Conservation (phyloP, 2,888 invertebrate genomes). For the Drosophila nigritarsus region DNA sequence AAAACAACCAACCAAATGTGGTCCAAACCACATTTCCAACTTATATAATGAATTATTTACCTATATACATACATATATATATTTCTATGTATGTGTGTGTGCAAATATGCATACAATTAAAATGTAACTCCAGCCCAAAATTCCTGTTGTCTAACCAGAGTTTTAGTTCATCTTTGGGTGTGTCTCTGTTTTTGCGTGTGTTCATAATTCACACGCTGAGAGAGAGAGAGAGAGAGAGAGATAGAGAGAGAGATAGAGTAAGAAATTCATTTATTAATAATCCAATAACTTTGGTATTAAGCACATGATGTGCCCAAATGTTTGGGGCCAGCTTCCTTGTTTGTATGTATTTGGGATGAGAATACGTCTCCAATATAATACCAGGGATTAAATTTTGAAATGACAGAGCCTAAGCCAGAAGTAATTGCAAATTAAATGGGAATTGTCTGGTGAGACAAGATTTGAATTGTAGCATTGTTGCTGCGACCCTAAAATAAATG, state of each 20-base stretch:
- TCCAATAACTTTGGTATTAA: slow-evolving; percentile 62
- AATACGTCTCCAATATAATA: slow-evolving; percentile 24
- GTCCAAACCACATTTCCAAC: slow-evolving; percentile 8
- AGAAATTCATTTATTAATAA: slow-evolving; percentile 62
- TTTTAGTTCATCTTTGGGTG: slow-evolving; percentile 16
- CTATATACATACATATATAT: neutral
- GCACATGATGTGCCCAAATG: slow-evolving; percentile 24
- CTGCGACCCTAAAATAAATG: neutral
- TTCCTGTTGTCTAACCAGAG: slow-evolving; percentile 19
- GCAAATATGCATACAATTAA: slow-evolving; percentile 37
- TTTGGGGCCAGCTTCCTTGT: neutral
- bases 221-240: too few species aligned
- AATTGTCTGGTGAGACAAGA: slow-evolving; percentile 12
- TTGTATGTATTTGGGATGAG: slow-evolving; percentile 1
- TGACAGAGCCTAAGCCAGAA: slow-evolving; percentile 52
- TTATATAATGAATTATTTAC: neutral
- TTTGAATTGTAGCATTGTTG: neutral
- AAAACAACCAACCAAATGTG: slow-evolving; percentile 24
- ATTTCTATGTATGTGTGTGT: slow-evolving; percentile 6
- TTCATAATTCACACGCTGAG: slow-evolving; percentile 37
- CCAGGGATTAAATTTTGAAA: slow-evolving; percentile 23
- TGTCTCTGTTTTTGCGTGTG: slow-evolving; percentile 2
- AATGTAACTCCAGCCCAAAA: slow-evolving; percentile 35
- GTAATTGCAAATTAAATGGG: slow-evolving; percentile 71
- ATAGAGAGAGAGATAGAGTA: too few species aligned